Conservation (phyloP, 2,888 invertebrate species). For the Drosophila gaucha region DNA sequence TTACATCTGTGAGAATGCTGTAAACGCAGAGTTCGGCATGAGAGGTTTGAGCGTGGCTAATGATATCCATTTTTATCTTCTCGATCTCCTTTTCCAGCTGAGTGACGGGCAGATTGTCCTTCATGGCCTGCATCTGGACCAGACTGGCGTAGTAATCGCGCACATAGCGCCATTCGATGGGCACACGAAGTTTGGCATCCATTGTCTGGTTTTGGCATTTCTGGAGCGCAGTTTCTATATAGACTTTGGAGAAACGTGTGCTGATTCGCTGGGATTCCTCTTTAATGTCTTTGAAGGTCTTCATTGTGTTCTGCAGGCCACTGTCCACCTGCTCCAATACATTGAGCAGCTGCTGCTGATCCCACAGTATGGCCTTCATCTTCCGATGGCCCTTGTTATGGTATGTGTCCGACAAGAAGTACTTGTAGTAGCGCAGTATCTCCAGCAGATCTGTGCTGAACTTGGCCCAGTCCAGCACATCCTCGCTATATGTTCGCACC, state of each 20-base stretch:
- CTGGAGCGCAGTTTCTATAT: not conserved
- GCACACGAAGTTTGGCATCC: conserved; percentile 3
- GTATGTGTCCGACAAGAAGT: conserved; percentile 22
- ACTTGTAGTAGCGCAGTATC: conserved; percentile 24
- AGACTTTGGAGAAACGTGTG: not conserved
- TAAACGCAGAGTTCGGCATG: conserved; percentile 5
- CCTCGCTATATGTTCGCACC: not conserved
- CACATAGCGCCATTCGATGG: conserved; percentile 47
- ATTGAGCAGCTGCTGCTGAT: conserved; percentile 30
- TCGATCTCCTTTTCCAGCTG: conserved; percentile 15
- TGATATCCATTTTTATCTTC: not conserved
- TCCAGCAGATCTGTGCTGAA: conserved; percentile 40
- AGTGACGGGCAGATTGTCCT: not conserved
- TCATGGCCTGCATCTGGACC: conserved; percentile 26
- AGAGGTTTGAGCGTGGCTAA: not conserved
- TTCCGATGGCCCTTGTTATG: not conserved
- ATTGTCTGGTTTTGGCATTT: not conserved
- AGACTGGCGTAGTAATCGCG: conserved; percentile 16
- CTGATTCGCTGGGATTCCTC: not conserved
- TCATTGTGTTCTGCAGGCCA: not conserved
- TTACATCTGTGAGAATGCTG: conserved; percentile 18
- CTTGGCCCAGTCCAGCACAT: conserved; percentile 32
- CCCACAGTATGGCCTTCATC: conserved; percentile 17
- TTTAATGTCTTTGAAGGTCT: not conserved
- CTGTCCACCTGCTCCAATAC: conserved; percentile 25